A percentile compares a stretch with the other conserved stretches of the same genome.
phyloP scores from a whole-genome alignment of 2,888 invertebrate species.

The Lamproptera curius region DNA sequence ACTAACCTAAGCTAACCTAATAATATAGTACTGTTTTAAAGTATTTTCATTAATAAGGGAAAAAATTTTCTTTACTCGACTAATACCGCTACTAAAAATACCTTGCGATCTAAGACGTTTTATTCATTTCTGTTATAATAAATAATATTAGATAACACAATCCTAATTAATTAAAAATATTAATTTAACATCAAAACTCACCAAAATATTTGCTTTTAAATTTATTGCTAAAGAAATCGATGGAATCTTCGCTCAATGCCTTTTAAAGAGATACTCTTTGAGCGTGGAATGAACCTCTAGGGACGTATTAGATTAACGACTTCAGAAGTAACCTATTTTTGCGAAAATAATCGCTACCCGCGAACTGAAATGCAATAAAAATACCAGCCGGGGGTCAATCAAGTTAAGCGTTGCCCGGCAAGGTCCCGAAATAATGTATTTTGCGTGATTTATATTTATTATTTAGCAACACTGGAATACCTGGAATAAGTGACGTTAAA shows the following conservation, averaged over 20 bases:
- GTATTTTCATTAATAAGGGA: too few relatives aligned
- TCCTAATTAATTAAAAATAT: not conserved
- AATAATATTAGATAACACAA: not conserved
- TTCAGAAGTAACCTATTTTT: conserved; percentile 19
- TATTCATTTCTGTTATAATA: too few relatives aligned
- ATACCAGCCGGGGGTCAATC: conserved; percentile 64
- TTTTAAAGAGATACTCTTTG: conserved; percentile 1
- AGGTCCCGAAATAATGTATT: conserved; percentile 52
- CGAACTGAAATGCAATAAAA: conserved; percentile 56
- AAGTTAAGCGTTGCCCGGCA: conserved; percentile 62
- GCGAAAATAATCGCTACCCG: conserved; percentile 23
- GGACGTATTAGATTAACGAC: conserved; percentile 5
- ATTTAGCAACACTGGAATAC: conserved; percentile 49
- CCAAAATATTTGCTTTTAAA: not conserved
- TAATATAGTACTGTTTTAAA: too few relatives aligned
- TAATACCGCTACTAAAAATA: too few relatives aligned
- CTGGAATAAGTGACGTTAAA: conserved; percentile 42
- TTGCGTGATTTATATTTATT: conserved; percentile 55
- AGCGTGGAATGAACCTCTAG: conserved; percentile 3
- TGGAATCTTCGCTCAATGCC: not conserved
- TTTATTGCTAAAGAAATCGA: not conserved
- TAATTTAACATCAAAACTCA: not conserved
- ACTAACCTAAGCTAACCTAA: too few relatives aligned
- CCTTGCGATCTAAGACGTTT: too few relatives aligned
- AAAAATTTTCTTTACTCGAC: too few relatives aligned